phyloP scores from a whole-genome alignment of 2,113 vertebrate species.

The Plecotus auritus region DNA sequence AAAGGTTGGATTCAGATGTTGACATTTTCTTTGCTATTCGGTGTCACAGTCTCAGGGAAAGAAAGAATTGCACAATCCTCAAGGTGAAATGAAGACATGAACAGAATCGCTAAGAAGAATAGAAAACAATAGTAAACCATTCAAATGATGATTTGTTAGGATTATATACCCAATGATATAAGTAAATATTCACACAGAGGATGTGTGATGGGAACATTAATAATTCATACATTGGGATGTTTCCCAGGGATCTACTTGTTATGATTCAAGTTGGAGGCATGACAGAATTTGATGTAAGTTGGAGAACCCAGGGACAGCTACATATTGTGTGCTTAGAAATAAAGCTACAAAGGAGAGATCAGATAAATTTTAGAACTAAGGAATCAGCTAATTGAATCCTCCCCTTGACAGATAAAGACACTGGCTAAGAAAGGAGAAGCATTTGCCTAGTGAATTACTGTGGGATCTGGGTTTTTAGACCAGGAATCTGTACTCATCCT shows the following conservation, averaged over 20 bases:
- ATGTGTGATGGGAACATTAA: constrained; percentile 51
- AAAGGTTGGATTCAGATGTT: constrained; percentile 37
- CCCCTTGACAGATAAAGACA: constrained; percentile 32
- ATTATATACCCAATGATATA: constrained; percentile 55
- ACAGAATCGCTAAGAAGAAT: constrained; percentile 46
- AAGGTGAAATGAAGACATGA: constrained; percentile 49
- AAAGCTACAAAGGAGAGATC: constrained; percentile 31
- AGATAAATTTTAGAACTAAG: constrained; percentile 38
- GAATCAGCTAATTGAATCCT: constrained; percentile 26
- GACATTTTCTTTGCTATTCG: constrained; percentile 27
- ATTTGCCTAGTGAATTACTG: constrained; percentile 35
- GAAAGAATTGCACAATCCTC: constrained; percentile 31
- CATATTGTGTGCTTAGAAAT: constrained; percentile 41
- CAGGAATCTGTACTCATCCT: background rate
- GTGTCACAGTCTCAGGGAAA: background rate
- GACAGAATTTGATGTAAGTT: constrained; percentile 62
- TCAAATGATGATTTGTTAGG: constrained; percentile 61
- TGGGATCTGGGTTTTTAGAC: background rate
- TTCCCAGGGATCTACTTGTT: constrained; percentile 49
- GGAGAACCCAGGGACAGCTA: background rate
- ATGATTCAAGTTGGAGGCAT: constrained; percentile 39
- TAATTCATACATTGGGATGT: constrained; percentile 56
- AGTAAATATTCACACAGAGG: constrained; percentile 66
- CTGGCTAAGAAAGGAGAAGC: background rate
- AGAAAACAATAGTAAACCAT: constrained; percentile 50